Evolutionary conservation across 2,113 vertebrate species (phyloP).

Genomic region (Xiphorhynchus elegans): DNA sequence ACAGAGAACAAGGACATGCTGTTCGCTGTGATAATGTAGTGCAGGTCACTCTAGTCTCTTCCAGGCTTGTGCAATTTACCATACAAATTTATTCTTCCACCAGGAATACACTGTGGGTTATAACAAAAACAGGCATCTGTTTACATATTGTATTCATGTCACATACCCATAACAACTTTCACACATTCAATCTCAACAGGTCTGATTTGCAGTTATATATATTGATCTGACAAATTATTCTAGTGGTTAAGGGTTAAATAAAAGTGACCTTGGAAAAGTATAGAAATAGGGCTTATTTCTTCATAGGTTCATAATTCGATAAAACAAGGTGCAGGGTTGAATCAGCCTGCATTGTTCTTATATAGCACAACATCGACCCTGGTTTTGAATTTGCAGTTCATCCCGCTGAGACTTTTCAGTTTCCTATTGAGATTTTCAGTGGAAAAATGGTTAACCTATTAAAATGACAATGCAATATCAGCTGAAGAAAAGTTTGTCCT

Average conservation of each 20-base stretch:
- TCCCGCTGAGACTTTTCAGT: not conserved
- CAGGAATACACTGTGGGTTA: not conserved
- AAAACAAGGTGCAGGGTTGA: not conserved
- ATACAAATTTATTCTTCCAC: not conserved
- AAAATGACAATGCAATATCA: not conserved
- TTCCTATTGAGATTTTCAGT: not conserved
- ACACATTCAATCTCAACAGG: rapidly evolving
- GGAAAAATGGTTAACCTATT: not conserved
- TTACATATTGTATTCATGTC: not conserved
- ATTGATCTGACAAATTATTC: not conserved
- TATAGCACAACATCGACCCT: not conserved
- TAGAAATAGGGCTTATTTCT: not conserved
- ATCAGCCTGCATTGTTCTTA: not conserved
- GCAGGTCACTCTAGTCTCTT: not conserved
- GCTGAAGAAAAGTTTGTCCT: slow-evolving; percentile 32
- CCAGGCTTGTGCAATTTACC: not conserved
- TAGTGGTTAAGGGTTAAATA: not conserved
- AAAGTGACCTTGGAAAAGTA: not conserved
- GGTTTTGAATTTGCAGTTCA: not conserved
- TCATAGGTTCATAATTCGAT: not conserved
- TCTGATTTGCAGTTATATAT: not conserved
- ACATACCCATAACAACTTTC: not conserved
- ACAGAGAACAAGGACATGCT: not conserved
- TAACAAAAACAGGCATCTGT: not conserved
- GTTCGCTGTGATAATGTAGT: not conserved